Evolutionary conservation across 2,113 vertebrate species (phyloP).

Genomic region (Alaudala cheleensis): DNA sequence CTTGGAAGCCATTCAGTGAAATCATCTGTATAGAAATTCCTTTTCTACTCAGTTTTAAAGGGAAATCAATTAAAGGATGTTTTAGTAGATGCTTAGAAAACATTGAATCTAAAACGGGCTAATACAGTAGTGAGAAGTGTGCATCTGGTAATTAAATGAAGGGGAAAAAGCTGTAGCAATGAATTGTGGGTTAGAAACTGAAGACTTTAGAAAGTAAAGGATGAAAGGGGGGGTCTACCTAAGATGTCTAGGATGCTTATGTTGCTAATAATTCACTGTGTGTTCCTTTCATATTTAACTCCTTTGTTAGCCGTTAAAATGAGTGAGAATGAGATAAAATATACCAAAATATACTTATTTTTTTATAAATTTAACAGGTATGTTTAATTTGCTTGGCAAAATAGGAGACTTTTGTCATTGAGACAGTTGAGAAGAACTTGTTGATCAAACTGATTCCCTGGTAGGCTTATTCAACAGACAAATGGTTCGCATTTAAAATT

Average conservation of each 20-base stretch:
- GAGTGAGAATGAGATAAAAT: background rate
- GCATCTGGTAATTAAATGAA: background rate
- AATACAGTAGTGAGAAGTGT: background rate
- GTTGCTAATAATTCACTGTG: background rate
- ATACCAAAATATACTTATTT: background rate
- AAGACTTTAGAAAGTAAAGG: background rate
- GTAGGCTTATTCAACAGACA: background rate
- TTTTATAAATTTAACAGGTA: background rate
- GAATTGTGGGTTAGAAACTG: background rate
- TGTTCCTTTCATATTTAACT: no score
- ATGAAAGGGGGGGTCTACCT: background rate
- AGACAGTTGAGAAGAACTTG: background rate
- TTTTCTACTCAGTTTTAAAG: constrained; percentile 1
- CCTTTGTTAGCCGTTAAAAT: background rate
- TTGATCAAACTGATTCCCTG: background rate
- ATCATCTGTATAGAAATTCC: background rate
- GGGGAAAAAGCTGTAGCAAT: background rate
- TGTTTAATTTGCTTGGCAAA: background rate
- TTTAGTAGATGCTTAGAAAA: background rate
- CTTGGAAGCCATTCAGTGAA: background rate
- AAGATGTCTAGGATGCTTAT: background rate
- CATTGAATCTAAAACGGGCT: background rate
- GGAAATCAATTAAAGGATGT: background rate
- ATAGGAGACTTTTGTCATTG: background rate
- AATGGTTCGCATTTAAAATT: background rate